Base-by-base conservation (phyloP, 2,797 vertebrate species). In the Pseudochirops corinnae region DNA sequence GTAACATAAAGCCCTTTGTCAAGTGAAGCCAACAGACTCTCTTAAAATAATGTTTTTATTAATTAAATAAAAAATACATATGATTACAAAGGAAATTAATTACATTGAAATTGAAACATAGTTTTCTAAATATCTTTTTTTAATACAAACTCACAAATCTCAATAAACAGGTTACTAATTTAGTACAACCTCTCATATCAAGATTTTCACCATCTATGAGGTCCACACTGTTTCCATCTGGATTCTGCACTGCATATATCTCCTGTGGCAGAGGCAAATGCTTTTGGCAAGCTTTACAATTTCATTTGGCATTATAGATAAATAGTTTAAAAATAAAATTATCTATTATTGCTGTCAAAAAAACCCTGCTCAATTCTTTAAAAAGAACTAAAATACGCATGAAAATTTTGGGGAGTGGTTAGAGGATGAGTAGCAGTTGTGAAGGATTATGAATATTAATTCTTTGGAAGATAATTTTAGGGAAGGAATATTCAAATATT, bases 401-500 rank as follows among this genome's bases (percentile, higher is more conserved):
- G 13, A 74, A 39, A 39, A 9, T 95, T 94, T 94, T 56, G n/a
- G 60, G 92, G 1, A 46, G 2, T 46, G 67, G 67, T 39, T 46
- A 46, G 39, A 82, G 21, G n/a, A 67, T 53, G 56, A 55, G 24
- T 91, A 90, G 56, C 55, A 94, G 93, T 55, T 91, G 31, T 93
- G 53, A 1, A 29, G 13, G 31, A 7, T 67, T 57, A n/a, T 56
- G 0, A 90, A 67, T 26, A 33, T 93, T 31, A 53, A 26, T 94
- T 92, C 0, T 95, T 93, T 94, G 31, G 14, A 93, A 96, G 92
- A 52, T 56, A 56, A 50, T 90, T 95, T 33, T 1, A 53, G 10
- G 52, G 87, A 93, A 24, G 6, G 3, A 13, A 93, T 29, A 91
- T 90, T 96, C 29, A 95, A 55, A 90, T 94, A 21, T 26, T 26